Conservation (phyloP, 2,797 vertebrate species). For the Novumbra hubbsi region DNA sequence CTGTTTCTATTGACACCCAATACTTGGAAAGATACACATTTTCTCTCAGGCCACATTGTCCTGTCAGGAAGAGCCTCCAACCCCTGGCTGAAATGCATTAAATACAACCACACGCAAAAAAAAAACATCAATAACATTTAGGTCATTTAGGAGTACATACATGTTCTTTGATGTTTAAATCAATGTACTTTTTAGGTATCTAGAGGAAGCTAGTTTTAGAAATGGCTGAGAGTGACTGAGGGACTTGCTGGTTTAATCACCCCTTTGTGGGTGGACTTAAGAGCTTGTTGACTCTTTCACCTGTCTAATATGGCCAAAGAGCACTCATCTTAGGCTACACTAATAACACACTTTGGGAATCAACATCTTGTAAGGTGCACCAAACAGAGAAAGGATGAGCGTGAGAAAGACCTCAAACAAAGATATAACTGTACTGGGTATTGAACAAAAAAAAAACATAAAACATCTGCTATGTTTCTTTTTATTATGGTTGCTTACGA, state of each 20-base stretch:
- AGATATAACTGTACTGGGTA: not conserved
- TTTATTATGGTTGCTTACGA: not conserved
- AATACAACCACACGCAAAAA: not conserved
- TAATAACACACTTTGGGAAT: not conserved
- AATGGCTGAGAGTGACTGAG: slow-evolving; percentile 28
- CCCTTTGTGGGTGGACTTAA: slow-evolving; percentile 28
- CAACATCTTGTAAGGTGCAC: not conserved
- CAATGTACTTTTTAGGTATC: not conserved
- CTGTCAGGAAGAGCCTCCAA: not conserved
- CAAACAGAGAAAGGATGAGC: not conserved
- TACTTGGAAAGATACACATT: not conserved
- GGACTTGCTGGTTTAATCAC: not conserved
- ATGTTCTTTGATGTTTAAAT: not conserved
- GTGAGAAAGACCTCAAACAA: not conserved
- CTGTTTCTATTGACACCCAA: not conserved
- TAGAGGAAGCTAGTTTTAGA: not conserved
- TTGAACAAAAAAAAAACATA: not conserved
- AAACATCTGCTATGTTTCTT: not conserved
- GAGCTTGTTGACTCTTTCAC: slow-evolving; percentile 41
- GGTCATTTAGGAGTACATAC: not conserved
- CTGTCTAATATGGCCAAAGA: slow-evolving; percentile 34
- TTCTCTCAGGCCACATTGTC: not conserved
- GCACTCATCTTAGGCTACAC: slow-evolving; percentile 11
- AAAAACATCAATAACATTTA: not conserved
- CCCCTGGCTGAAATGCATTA: not conserved